Evolutionary conservation across 2,797 vertebrate genomes (phyloP).

Genomic region (Ciconia nigra): DNA sequence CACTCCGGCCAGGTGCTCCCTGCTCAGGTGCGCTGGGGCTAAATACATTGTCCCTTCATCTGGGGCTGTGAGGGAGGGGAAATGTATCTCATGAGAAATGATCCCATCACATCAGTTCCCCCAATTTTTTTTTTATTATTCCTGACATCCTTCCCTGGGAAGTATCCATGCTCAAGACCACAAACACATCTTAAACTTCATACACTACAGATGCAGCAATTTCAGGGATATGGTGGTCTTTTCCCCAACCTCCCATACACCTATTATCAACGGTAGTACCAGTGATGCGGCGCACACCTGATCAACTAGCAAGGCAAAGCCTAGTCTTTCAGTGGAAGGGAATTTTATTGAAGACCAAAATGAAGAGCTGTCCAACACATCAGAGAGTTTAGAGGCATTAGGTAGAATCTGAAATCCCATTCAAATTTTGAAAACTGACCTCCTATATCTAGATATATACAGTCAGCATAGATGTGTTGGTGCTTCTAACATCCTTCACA

Average conservation of each 20-base stretch:
- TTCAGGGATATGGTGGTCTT: not conserved
- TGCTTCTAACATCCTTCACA: not conserved
- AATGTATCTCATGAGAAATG: not conserved
- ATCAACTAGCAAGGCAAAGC: not conserved
- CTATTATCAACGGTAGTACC: not conserved
- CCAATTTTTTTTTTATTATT: not conserved
- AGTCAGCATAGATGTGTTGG: not conserved
- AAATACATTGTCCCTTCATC: not conserved
- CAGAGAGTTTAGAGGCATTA: not conserved
- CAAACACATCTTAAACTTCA: not conserved
- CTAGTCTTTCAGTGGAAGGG: not conserved
- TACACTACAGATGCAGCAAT: accelerated
- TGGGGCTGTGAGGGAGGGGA: not conserved
- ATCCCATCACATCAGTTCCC: not conserved
- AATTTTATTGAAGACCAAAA: not conserved
- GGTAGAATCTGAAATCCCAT: not conserved
- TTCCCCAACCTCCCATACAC: not conserved
- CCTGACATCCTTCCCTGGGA: not conserved
- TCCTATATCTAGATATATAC: not conserved
- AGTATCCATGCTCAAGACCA: not conserved
- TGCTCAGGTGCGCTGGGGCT: not conserved
- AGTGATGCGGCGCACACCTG: not conserved
- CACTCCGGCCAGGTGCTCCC: accelerated
- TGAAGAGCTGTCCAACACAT: not conserved
- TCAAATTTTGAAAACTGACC: not conserved